phyloP scores from a whole-genome alignment of 23 tunicate species.

The Halocynthia aurantium region DNA sequence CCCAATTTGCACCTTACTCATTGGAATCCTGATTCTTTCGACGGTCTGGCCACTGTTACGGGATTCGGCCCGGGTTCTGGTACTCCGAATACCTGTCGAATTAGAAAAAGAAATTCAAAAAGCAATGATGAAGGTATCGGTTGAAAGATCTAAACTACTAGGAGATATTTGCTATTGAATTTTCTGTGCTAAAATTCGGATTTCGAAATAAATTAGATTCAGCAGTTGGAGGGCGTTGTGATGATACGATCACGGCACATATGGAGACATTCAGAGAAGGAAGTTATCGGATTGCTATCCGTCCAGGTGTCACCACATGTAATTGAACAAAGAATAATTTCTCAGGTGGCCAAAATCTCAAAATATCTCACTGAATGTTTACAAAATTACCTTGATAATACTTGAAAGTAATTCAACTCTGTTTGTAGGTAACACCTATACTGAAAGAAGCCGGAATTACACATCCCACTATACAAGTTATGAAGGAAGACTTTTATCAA shows the following conservation, averaged over 20 bases:
- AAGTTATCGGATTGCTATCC: conserved; percentile 38
- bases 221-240: conserved; percentile 57
- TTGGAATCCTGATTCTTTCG: conserved; percentile 50
- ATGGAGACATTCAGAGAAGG: conserved; percentile 77
- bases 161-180: neutral
- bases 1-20: conserved; percentile 76
- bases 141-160: neutral
- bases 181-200: neutral
- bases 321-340: conserved; percentile 73
- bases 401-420: neutral
- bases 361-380: neutral
- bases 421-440: conserved; percentile 35
- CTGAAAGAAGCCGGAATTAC: conserved; percentile 53
- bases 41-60: conserved; percentile 76
- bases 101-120: conserved; percentile 37
- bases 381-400: neutral
- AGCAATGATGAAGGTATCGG: conserved; percentile 45
- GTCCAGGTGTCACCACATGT: conserved; percentile 69
- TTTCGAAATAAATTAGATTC: neutral
- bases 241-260: conserved; percentile 51
- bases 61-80: conserved; percentile 54
- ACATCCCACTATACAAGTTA: conserved; percentile 69
- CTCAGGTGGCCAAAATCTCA: conserved; percentile 31
- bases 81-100: conserved; percentile 51
- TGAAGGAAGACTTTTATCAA: conserved; percentile 92